Evolutionary conservation across 2,113 vertebrate genomes (phyloP), one percentile per base, ranked within the genome.

Genomic region (Sialia sialis): DNA sequence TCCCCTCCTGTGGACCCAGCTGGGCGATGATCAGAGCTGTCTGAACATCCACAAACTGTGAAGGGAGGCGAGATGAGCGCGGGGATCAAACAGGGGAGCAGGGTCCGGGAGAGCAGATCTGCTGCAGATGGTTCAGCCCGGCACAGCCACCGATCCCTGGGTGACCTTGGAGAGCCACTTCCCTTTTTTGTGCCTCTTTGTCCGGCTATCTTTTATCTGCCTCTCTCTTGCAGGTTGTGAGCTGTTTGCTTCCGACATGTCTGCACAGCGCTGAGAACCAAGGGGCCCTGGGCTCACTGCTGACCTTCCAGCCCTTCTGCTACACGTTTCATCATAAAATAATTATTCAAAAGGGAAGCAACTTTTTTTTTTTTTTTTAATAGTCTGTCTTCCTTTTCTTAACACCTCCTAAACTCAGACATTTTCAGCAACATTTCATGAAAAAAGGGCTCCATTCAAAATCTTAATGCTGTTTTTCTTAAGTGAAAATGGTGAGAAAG

Each of bases 101-200:
- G 59, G 36, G 83, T 9, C 36, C 79, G 59, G 59, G 51, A 89
- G 82, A 36, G 8, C 64, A 32, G 77, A 90, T 68, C 87, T 11
- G 6, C n/a, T 16, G 14, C 85, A 52, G 85, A 72, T 18, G 32
- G 49, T 30, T 80, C 5, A 25, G 68, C 39, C 78, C 72, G 52
- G 75, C 75, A 34, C 75, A 73, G 85, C 49, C 95, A 90, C 63
- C 2, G 1, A 88, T 91, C 75, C 6, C 0, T 32, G 93, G 5
- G 4, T 83, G 90, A 90, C 92, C 93, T 88, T 81, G 93, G 59
- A 79, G 3, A 94, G 87, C 60, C 72, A 69, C 52, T 81, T 88
- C 87, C 90, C 93, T 74, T 66, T 87, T 88, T 63, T 39, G 87
- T 78, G 95, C 94, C 94, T 90, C 95, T 91, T 90, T 91, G 90